Evolutionary conservation across 1,140 invertebrate species (phyloP).

Genomic region (Acromyrmex charruanus): DNA sequence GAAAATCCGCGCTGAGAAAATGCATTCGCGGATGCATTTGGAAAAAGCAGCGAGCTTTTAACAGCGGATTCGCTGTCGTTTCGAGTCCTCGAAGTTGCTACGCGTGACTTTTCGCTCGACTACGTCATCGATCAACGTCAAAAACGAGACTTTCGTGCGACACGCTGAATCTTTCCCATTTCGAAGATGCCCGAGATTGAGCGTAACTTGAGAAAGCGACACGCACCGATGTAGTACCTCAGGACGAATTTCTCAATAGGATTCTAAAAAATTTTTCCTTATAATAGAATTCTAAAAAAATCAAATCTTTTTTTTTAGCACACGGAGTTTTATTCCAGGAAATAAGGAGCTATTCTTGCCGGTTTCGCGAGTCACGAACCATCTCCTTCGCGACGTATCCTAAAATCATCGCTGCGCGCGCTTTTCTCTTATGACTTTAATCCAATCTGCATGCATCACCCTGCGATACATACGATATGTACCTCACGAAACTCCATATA

Average conservation of each 20-base stretch:
- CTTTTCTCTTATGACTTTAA: conserved; percentile 59
- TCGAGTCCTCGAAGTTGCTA: conserved; percentile 6
- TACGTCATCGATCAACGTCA: neutral
- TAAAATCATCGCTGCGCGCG: neutral
- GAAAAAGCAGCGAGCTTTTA: conserved; percentile 66
- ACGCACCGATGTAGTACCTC: neutral
- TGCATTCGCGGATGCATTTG: conserved; percentile 33
- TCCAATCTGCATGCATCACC: conserved; percentile 57
- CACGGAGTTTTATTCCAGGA: neutral
- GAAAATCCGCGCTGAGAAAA: conserved; percentile 14
- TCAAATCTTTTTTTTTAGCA: neutral
- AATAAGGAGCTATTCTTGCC: neutral
- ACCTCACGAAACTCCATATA: conserved; percentile 16
- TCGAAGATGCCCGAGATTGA: conserved; percentile 7
- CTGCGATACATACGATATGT: conserved; percentile 15
- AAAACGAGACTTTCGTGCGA: conserved; percentile 25
- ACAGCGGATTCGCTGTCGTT: conserved; percentile 58
- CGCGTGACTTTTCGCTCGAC: conserved; percentile 64
- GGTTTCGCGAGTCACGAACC: neutral
- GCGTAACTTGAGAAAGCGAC: neutral
- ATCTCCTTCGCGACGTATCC: neutral
- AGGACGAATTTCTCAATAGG: neutral
- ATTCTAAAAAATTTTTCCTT: neutral
- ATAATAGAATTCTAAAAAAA: neutral
- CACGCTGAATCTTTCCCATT: neutral